Conservation (phyloP, 2,888 invertebrate genomes). For the Megamerina dolium region DNA sequence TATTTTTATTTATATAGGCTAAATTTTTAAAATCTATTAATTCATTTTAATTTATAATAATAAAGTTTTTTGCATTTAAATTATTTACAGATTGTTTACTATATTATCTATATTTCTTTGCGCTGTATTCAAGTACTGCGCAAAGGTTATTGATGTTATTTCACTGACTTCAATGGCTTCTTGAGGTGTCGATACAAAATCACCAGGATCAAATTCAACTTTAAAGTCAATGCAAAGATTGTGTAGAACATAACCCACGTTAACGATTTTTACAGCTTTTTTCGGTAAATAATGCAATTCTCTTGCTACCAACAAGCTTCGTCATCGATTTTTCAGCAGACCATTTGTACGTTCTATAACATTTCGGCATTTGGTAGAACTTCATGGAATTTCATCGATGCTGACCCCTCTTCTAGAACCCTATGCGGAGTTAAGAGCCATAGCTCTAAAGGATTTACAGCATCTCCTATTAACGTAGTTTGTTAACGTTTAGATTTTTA, state of each 20-base stretch:
- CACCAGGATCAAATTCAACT: too few relatives aligned
- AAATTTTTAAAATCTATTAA: too few relatives aligned
- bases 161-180: too few relatives aligned
- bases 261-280: slow-evolving; percentile 4
- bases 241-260: background rate
- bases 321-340: slow-evolving; percentile 8
- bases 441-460: slow-evolving; percentile 12
- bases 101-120: too few relatives aligned
- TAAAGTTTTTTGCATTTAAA: too few relatives aligned
- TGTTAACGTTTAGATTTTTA: background rate
- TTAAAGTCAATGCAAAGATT: background rate
- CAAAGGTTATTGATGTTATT: too few relatives aligned
- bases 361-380: slow-evolving; percentile 9
- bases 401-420: slow-evolving; percentile 1
- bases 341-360: slow-evolving; percentile 11
- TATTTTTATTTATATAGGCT: too few relatives aligned
- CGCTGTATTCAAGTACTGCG: too few relatives aligned
- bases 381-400: slow-evolving; percentile 9
- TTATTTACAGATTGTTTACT: too few relatives aligned
- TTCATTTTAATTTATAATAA: too few relatives aligned
- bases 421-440: slow-evolving; percentile 15
- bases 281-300: too few relatives aligned
- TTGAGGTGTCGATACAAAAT: too few relatives aligned
- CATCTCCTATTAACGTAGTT: slow-evolving; percentile 10
- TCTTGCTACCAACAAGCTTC: slow-evolving; percentile 11